phyloP scores from a whole-genome alignment of 2,888 invertebrate genomes.

The Dynastes maya region DNA sequence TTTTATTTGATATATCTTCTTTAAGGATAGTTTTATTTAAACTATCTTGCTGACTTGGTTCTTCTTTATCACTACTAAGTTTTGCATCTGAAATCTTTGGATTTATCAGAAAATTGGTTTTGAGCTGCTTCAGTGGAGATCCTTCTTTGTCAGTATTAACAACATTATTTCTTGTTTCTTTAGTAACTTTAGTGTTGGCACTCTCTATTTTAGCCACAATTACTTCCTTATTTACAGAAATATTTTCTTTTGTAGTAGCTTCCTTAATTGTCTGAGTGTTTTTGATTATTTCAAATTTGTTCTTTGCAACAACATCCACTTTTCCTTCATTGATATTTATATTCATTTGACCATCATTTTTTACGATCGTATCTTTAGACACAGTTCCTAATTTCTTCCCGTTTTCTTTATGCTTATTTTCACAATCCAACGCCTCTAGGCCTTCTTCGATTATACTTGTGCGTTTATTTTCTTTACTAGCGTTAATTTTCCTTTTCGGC shows the following conservation, averaged over 20 bases:
- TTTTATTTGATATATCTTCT: neutral
- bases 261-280: neutral
- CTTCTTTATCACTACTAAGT: no score
- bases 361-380: no score
- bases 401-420: conserved; percentile 38
- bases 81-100: no score
- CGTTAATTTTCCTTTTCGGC: conserved; percentile 73
- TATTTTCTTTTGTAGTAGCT: neutral
- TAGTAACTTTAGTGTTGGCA: neutral
- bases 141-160: neutral
- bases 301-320: no score
- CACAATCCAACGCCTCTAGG: conserved; percentile 57
- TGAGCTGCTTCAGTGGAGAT: neutral
- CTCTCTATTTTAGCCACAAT: neutral
- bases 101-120: no score
- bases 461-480: conserved; percentile 62
- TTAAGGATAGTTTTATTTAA: neutral
- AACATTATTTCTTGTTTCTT: neutral
- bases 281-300: neutral
- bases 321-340: no score
- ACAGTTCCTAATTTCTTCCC: neutral
- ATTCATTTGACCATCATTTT: no score
- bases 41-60: neutral
- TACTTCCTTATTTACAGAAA: neutral
- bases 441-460: conserved; percentile 66